A percentile compares a stretch with the other conserved stretches of the same genome.
These are phyloP conservation scores for Cephus cinctus DNA, from an alignment of 1,140 invertebrate genomes.

Conservation along the genomic window DNA sequence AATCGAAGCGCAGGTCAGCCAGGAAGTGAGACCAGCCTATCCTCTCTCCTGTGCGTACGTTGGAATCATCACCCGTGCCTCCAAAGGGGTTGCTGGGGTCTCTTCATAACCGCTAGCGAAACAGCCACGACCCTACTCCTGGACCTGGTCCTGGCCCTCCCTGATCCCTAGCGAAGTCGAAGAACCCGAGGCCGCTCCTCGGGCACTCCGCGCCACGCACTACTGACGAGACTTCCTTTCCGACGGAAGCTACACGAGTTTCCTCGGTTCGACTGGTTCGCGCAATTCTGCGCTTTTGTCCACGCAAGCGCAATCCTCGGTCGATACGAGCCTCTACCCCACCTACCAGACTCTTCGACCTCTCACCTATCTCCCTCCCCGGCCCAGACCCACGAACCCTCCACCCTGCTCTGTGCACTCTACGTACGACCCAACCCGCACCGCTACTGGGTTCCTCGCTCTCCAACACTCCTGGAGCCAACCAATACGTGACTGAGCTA, in stretches of 20 bases:
- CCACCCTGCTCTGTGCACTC: no score
- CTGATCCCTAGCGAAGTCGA: no score
- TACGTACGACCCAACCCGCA: no score
- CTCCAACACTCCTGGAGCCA: no score
- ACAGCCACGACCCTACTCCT: no score
- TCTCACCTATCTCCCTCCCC: conserved; percentile 1
- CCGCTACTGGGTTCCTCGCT: no score
- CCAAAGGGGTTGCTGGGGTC: no score
- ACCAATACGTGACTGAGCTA: no score
- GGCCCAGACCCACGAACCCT: background rate
- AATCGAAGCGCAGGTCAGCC: background rate
- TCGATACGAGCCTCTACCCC: conserved; percentile 31
- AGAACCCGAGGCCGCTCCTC: background rate
- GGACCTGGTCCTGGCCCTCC: no score
- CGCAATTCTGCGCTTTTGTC: conserved; percentile 34
- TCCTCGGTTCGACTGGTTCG: conserved; percentile 17
- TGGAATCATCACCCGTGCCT: conserved; percentile 48
- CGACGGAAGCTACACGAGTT: conserved; percentile 15
- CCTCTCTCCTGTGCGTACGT: conserved; percentile 36
- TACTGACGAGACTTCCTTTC: conserved; percentile 25
- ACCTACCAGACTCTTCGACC: conserved; percentile 1
- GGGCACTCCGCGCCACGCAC: conserved; percentile 18
- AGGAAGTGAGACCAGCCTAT: conserved; percentile 1
- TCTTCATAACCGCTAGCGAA: no score
- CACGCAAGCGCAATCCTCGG: conserved; percentile 46